Conservation (phyloP, 2,888 invertebrate genomes). For the Chelonus formosanus region DNA sequence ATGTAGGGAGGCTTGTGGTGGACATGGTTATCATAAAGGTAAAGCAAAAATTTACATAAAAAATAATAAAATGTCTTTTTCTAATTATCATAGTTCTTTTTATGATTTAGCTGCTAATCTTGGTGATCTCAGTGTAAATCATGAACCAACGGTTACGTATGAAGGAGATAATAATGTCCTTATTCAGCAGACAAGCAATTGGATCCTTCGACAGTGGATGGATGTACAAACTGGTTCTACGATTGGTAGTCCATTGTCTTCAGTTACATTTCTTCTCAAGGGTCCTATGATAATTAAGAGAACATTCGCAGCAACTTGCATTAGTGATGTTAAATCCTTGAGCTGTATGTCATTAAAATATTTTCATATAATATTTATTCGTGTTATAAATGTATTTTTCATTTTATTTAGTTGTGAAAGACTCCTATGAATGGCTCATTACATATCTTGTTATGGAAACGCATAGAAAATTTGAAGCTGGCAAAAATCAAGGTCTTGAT, state of each 20-base stretch:
- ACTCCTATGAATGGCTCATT: conserved; percentile 85
- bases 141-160: conserved; percentile 91
- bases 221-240: conserved; percentile 63
- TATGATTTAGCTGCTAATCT: conserved; percentile 75
- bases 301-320: conserved; percentile 56
- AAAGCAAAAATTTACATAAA: conserved; percentile 21
- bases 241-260: conserved; percentile 75
- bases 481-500: conserved; percentile 70
- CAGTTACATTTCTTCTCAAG: conserved; percentile 74
- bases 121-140: conserved; percentile 84
- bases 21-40: conserved; percentile 83
- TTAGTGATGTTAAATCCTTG: conserved; percentile 57
- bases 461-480: conserved; percentile 69
- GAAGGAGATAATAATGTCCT: conserved; percentile 95
- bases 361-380: neutral
- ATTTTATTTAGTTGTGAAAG: conserved; percentile 70
- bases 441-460: conserved; percentile 81
- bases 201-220: conserved; percentile 77
- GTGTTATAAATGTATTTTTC: conserved; percentile 21
- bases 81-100: neutral
- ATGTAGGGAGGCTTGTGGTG: conserved; percentile 87
- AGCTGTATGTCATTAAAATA: conserved; percentile 58
- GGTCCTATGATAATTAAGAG: conserved; percentile 66
- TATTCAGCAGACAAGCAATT: conserved; percentile 89
- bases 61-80: neutral